Base-by-base conservation (phyloP, 2,113 vertebrate genomes). In the Chamaetylas fuelleborni region DNA sequence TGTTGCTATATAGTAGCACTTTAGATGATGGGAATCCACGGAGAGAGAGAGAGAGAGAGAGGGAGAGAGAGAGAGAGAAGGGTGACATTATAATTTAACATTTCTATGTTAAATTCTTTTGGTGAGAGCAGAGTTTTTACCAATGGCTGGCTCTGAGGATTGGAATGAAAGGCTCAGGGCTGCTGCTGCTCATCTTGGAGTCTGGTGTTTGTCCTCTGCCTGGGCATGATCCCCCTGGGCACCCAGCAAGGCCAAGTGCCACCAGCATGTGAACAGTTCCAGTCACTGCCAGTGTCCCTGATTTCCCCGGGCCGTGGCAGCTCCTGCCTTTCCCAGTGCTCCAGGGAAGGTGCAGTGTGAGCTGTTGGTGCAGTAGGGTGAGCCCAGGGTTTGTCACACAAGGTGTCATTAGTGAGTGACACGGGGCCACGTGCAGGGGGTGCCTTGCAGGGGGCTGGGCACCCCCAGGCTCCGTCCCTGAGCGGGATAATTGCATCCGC, bases 281-380 rank as follows among this genome's bases (percentile, higher is more conserved):
- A 11, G 1, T 40, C 20, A 1, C 5, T 0, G 14, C 24, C 67
- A 4, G 11, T 24, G 72, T 8, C 81, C 8, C 0, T 1, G 10
- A 16, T 56, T 12, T 1, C 79, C 50, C 67, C 4, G 4, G 4
- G 0, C 3, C 1, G 3, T 19, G 81, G 48, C 28, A 0, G 33
- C 38, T 45, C 78, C 70, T 47, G 5, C 45, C 48, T 26, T 33
- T 77, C 18, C 15, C 23, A 1, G 3, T 0, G 19, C 81, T 33
- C 6, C 25, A 12, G 47, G 8, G 11, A 42, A 5, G 2, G 3
- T 9, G 54, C 19, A 20, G 24, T 0, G 2, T 0, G 7, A 29
- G 62, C 0, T 57, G 61, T 70, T n/a, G 42, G 73, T 54, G 70
- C 66, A 24, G 70, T 6, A 15, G 45, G 79, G 61, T 11, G 38